Base-by-base conservation (phyloP, 2,113 vertebrate species). In the Formicarius rufipectus region DNA sequence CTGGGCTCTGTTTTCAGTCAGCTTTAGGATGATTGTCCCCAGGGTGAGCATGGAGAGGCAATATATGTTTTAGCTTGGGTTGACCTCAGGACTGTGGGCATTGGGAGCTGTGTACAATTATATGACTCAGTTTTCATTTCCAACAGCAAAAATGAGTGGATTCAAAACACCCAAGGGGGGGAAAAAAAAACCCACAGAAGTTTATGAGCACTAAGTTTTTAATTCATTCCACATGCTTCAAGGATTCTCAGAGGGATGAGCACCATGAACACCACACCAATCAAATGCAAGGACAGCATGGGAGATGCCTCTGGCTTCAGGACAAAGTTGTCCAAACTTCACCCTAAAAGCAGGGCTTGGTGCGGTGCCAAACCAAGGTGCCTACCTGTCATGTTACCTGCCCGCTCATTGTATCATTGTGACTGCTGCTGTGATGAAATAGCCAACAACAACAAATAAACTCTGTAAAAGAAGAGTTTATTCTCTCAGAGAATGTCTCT, bases 311-410 rank as follows among this genome's bases (percentile, higher is more conserved):
- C 3, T 30, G 50, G 19, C 22, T 74, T 71, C 21, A 14, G 80
- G 69, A 22, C 8, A 7, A 2, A 17, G 5, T 9, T 52, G 20
- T 47, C 64, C 33, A 64, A 45, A 47, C 0, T 1, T 58, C 3
- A 1, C 20, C 63, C 53, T 53, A 58, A 75, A 79, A 74, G 11
- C 4, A 6, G 0, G 2, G 23, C 9, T 82, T 1, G 0, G 13
- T 3, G 1, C 0, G 0, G 18, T 49, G 52, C 31, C 0, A 0
- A 56, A 6, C 14, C 24, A 49, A 74, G 27, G 18, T 30, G 13
- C 10, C 37, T 11, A 4, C 35, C 7, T 1, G 23, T 4, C 2
- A 0, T 14, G 33, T n/a, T 53, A 47, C 39, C 56, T 68, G 71
- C 20, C 18, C 16, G 56, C 19, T 12, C 19, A 10, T 14, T 52